These are phyloP conservation scores for Anguilla marmorata DNA, from an alignment of 2,797 vertebrate species.

Conservation along the genomic window DNA sequence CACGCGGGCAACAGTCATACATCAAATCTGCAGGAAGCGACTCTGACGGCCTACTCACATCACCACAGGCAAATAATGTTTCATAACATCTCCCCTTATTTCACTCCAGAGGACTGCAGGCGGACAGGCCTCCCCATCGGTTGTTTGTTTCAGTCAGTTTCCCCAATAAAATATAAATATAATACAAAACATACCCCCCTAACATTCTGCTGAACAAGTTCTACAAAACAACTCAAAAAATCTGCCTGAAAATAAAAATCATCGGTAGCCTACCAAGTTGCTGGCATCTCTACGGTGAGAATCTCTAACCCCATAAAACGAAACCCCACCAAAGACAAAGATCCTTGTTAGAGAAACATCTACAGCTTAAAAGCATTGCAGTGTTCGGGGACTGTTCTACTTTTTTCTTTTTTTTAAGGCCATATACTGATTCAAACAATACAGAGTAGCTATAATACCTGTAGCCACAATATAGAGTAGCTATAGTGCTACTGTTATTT, in stretches of 20 bases:
- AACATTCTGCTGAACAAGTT: not conserved
- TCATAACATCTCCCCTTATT: not conserved
- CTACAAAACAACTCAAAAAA: not conserved
- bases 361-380: no score
- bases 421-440: no score
- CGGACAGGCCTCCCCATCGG: no score
- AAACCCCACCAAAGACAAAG: no score
- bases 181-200: not conserved
- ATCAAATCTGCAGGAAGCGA: not conserved
- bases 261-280: not conserved
- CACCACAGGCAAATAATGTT: not conserved
- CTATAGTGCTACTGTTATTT: not conserved
- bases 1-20: not conserved
- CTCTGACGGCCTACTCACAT: not conserved
- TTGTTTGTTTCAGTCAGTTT: no score
- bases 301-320: no score
- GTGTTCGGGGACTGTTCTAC: no score
- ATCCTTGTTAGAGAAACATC: no score
- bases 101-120: not conserved
- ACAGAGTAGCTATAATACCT: no score
- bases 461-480: no score
- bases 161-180: no score
- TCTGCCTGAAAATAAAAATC: not conserved
- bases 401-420: no score
- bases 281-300: not conserved